Conservation (phyloP, 2,888 invertebrate genomes). For the Perithous albicinctus region DNA sequence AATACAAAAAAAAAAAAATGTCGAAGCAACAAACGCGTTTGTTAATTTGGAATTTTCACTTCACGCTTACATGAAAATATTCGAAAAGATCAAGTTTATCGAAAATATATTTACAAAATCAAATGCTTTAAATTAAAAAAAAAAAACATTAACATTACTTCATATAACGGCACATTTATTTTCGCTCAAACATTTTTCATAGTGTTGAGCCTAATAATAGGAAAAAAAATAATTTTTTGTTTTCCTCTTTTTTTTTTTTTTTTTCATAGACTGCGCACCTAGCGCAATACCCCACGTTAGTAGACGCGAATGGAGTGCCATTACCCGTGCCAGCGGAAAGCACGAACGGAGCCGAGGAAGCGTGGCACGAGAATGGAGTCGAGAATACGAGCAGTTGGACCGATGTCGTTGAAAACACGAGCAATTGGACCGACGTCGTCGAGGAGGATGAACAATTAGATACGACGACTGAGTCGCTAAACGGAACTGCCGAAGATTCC, state of each 20-base stretch:
- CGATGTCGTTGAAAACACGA: slow-evolving; percentile 70
- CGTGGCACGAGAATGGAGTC: slow-evolving; percentile 72
- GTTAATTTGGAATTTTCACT: too few species aligned
- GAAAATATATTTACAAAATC: too few species aligned
- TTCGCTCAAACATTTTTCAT: background rate
- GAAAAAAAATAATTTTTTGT: background rate
- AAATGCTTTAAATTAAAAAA: too few species aligned
- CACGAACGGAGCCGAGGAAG: slow-evolving; percentile 61
- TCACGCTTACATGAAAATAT: too few species aligned
- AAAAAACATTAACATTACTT: too few species aligned
- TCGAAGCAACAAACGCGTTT: too few species aligned
- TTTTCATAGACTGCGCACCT: slow-evolving; percentile 72
- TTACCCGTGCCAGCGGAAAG: slow-evolving; percentile 52
- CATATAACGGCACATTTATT: background rate
- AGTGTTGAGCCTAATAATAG: background rate
- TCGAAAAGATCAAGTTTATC: too few species aligned
- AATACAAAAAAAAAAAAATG: too few species aligned
- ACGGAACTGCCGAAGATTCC: slow-evolving; percentile 44
- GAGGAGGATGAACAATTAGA: slow-evolving; percentile 72
- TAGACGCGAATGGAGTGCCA: slow-evolving; percentile 72
- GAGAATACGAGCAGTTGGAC: slow-evolving; percentile 75
- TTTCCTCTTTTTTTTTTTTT: background rate
- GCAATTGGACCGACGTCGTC: slow-evolving; percentile 78
- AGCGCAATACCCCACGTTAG: slow-evolving; percentile 74
- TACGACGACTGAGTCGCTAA: slow-evolving; percentile 24